Base-by-base conservation (phyloP, 2,113 vertebrate species). In the Merops nubicus region DNA sequence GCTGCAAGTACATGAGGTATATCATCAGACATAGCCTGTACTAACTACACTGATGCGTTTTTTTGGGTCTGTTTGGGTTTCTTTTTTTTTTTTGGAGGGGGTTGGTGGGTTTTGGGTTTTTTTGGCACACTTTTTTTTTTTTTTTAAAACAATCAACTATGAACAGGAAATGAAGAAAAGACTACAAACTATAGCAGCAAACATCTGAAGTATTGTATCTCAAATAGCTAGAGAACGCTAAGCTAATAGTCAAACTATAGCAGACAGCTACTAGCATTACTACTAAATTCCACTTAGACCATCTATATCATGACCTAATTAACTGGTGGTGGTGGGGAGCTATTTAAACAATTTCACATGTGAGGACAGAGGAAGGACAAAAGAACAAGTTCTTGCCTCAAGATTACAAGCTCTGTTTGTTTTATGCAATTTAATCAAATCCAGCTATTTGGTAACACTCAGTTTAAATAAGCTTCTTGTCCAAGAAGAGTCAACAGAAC, bases 381-480 rank as follows among this genome's bases (percentile, higher is more conserved):
- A 91, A 88, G 76, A 88, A 65, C 21, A 81, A 73, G 63, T 70
- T 91, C 77, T 89, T 92, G 70, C 89, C 25, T 74, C 69, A 88
- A 81, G 51, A 79, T 94, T 94, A 76, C 85, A 90, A 82, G 26
- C 47, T 88, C 26, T 95, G 50, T 96, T 97, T 96, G 93, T 56
- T 96, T 97, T 96, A 76, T 88, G 91, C 94, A 97, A 97, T 74
- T 95, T 60, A 78, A 96, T 94, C 80, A 96, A 94, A 97, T 92
- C 65, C 64, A 68, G 38, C 74, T 78, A 33, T 97, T 97, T 84
- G 56, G 88, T 70, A 96, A 97, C 78, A 60, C 21, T 92, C 60
- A 51, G 89, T 94, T 96, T 95, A 94, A 53, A 64, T 69, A 95
- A 94, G 88, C 85, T 70, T 69, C 56, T 85, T 1, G 5, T 59